Evolutionary conservation across 2,888 invertebrate genomes (phyloP).

Genomic region (Thereva unica): DNA sequence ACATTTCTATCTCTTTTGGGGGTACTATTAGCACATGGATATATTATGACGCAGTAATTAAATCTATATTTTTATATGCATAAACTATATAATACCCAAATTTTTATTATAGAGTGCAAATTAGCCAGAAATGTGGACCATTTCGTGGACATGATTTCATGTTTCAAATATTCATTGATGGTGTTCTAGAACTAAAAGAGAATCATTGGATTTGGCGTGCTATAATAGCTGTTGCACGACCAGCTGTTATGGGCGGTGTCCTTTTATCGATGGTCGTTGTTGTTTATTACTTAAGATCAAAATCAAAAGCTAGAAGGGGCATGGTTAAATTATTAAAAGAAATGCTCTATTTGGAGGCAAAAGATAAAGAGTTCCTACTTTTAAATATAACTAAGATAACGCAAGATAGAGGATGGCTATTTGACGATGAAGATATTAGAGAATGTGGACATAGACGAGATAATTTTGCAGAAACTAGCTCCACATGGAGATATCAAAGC

Average conservation of each 20-base stretch:
- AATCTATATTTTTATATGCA: neutral
- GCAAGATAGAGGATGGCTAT: slow-evolving; percentile 58
- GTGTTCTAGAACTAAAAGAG: slow-evolving; percentile 60
- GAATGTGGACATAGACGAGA: slow-evolving; percentile 36
- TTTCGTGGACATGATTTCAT: slow-evolving; percentile 63
- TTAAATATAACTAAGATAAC: slow-evolving; percentile 65
- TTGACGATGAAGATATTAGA: slow-evolving; percentile 41
- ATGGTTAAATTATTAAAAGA: slow-evolving; percentile 66
- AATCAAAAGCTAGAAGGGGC: slow-evolving; percentile 64
- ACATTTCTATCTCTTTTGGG: slow-evolving; percentile 68
- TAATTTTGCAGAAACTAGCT: slow-evolving; percentile 53
- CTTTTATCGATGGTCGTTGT: slow-evolving; percentile 64
- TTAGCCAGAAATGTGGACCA: slow-evolving; percentile 66
- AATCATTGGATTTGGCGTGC: slow-evolving; percentile 58
- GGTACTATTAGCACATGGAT: slow-evolving; percentile 65
- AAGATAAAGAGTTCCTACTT: slow-evolving; percentile 72
- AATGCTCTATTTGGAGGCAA: slow-evolving; percentile 68
- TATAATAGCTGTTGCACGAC: slow-evolving; percentile 62
- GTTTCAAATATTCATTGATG: slow-evolving; percentile 64
- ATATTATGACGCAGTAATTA: slow-evolving; percentile 66
- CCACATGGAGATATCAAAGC: slow-evolving; percentile 60
- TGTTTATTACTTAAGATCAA: slow-evolving; percentile 68
- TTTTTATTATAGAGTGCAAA: slow-evolving; percentile 59
- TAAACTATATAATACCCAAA: slow-evolving; percentile 3
- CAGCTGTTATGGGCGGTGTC: slow-evolving; percentile 66